A percentile compares a stretch with the other conserved stretches of the same genome.
Evolutionary conservation across 2,797 vertebrate genomes (phyloP).

Genomic region (Spatula clypeata): DNA sequence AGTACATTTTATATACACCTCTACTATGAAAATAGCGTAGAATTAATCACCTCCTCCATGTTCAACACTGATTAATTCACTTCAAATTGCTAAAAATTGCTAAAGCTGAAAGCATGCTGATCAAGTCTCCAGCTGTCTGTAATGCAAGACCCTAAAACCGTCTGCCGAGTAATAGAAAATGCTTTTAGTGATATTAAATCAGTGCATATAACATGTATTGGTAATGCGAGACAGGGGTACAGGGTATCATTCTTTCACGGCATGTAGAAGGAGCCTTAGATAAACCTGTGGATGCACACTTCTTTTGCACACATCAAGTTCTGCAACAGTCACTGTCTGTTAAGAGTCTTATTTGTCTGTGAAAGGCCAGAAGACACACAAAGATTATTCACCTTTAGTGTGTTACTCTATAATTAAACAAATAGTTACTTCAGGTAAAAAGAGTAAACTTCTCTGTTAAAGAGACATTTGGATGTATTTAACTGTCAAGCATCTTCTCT

Average conservation of each 20-base stretch:
- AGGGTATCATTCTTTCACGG: background rate
- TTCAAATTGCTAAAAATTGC: background rate
- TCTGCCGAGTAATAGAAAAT: background rate
- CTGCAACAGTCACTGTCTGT: background rate
- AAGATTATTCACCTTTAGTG: background rate
- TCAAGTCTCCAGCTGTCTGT: background rate
- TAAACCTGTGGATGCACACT: background rate
- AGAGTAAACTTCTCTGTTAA: background rate
- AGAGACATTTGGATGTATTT: background rate
- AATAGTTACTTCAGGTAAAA: background rate
- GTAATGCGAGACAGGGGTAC: background rate
- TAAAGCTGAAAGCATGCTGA: conserved; percentile 12
- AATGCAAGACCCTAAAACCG: conserved; percentile 7
- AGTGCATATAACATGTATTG: background rate
- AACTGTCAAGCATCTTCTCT: background rate
- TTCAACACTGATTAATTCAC: background rate
- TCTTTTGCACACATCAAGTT: background rate
- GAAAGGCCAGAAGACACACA: background rate
- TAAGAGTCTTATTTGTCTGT: background rate
- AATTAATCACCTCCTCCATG: background rate
- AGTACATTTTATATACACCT: background rate
- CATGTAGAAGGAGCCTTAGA: background rate
- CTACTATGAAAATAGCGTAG: background rate
- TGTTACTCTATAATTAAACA: background rate
- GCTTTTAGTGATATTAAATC: conserved; percentile 58